A percentile compares a stretch with the other conserved stretches of the same genome.
Conservation (phyloP, 2,113 vertebrate genomes). For the Mesoclemmys tuberculata region DNA sequence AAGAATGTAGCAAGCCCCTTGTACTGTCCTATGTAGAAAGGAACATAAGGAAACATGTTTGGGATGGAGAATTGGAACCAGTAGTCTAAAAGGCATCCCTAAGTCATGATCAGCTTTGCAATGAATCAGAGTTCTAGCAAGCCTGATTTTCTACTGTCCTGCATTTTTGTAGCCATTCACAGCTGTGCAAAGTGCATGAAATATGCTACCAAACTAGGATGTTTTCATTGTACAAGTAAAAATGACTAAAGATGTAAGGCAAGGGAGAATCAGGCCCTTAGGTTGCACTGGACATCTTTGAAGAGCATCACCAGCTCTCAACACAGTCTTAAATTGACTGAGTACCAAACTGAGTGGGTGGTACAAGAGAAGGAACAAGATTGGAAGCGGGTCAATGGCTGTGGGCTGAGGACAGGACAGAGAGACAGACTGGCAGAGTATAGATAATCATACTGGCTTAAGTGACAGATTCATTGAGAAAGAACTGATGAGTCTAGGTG, state of each 20-base stretch:
- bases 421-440: background rate
- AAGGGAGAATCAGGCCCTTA: background rate
- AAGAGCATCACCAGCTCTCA: background rate
- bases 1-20: background rate
- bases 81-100: background rate
- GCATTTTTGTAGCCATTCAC: background rate
- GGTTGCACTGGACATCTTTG: background rate
- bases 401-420: background rate
- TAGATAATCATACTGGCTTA: background rate
- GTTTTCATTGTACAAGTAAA: background rate
- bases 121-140: background rate
- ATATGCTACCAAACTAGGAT: background rate
- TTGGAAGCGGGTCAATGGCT: background rate
- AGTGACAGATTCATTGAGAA: background rate
- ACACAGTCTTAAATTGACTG: background rate
- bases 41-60: background rate
- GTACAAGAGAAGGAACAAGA: background rate
- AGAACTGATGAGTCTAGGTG: background rate
- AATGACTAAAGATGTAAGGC: background rate
- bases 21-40: background rate
- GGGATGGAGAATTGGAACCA: background rate
- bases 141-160: background rate
- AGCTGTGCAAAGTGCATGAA: background rate
- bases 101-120: background rate
- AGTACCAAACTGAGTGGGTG: background rate